A percentile compares a stretch with the other conserved stretches of the same genome.
phyloP scores from a whole-genome alignment of 2,888 invertebrate species.

The Cephus runcator region DNA sequence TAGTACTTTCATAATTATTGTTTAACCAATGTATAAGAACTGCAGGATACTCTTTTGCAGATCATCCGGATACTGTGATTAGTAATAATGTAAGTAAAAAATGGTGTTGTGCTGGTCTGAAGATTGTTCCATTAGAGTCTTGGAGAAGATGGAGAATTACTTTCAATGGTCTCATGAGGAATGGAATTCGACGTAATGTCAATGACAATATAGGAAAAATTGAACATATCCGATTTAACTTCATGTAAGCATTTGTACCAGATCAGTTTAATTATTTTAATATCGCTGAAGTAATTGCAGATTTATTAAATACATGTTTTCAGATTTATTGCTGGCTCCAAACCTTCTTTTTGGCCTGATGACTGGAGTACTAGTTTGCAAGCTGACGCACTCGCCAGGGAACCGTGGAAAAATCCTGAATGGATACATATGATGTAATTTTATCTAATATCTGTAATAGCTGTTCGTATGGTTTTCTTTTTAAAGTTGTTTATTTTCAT shows the following conservation, averaged over 20 bases:
- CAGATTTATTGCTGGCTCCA: constrained; percentile 71
- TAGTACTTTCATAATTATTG: constrained; percentile 1
- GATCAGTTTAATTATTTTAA: neutral
- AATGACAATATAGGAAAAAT: constrained; percentile 46
- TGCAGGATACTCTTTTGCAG: constrained; percentile 49
- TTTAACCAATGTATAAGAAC: neutral
- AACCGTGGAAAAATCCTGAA: constrained; percentile 70
- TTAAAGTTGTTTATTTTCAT: constrained; percentile 5
- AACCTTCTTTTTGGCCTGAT: constrained; percentile 68
- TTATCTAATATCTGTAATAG: constrained; percentile 4
- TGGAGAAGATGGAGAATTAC: constrained; percentile 72
- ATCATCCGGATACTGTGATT: constrained; percentile 69
- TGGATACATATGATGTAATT: constrained; percentile 70
- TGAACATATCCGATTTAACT: constrained; percentile 69
- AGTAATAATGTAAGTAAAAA: constrained; percentile 64
- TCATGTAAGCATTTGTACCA: constrained; percentile 68
- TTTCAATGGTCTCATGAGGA: constrained; percentile 77
- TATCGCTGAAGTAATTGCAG: neutral
- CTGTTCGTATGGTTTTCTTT: neutral
- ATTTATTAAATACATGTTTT: constrained; percentile 31
- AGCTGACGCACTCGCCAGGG: constrained; percentile 69
- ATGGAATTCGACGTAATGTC: constrained; percentile 60
- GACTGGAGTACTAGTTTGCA: constrained; percentile 70
- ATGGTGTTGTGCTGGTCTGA: constrained; percentile 73
- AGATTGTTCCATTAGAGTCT: constrained; percentile 73